Percentiles rank a stretch among this genome's conserved stretches.
These are phyloP conservation scores for Bovichtus diacanthus DNA, from an alignment of 2,797 vertebrate species.

Conservation along the genomic window DNA sequence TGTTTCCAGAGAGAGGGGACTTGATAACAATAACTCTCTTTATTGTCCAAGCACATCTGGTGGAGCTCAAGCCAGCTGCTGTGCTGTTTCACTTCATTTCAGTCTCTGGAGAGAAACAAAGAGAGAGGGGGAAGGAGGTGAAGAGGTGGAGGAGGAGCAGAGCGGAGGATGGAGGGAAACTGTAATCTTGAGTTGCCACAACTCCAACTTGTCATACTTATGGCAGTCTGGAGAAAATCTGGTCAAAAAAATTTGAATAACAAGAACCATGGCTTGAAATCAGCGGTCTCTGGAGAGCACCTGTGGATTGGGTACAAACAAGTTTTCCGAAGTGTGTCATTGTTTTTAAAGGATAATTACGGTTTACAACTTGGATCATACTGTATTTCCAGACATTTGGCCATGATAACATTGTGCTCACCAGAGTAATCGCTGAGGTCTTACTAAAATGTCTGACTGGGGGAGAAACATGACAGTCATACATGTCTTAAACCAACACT, in stretches of 20 bases:
- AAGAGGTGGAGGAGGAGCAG: slow-evolving; percentile 22
- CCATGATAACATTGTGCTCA: not conserved
- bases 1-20: slow-evolving; percentile 38
- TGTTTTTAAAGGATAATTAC: slow-evolving; percentile 15
- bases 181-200: slow-evolving; percentile 12
- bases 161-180: slow-evolving; percentile 28
- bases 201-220: slow-evolving; percentile 10
- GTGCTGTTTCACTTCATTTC: slow-evolving; percentile 47
- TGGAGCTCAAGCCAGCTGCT: slow-evolving; percentile 56
- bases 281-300: slow-evolving; percentile 8
- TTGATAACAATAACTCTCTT: slow-evolving; percentile 66
- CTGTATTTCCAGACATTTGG: not conserved
- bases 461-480: not conserved
- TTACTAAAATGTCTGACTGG: not conserved
- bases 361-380: not conserved
- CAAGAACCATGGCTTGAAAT: not conserved
- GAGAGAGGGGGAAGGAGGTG: slow-evolving; percentile 13
- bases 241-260: slow-evolving; percentile 17
- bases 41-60: slow-evolving; percentile 72
- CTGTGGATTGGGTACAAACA: slow-evolving; percentile 18
- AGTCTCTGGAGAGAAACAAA: slow-evolving; percentile 49
- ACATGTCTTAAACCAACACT: not conserved
- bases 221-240: slow-evolving; percentile 31
- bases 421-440: slow-evolving; percentile 1
- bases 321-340: slow-evolving; percentile 8